phyloP scores from a whole-genome alignment of 1,140 invertebrate species.

The Pogonus chalceus region DNA sequence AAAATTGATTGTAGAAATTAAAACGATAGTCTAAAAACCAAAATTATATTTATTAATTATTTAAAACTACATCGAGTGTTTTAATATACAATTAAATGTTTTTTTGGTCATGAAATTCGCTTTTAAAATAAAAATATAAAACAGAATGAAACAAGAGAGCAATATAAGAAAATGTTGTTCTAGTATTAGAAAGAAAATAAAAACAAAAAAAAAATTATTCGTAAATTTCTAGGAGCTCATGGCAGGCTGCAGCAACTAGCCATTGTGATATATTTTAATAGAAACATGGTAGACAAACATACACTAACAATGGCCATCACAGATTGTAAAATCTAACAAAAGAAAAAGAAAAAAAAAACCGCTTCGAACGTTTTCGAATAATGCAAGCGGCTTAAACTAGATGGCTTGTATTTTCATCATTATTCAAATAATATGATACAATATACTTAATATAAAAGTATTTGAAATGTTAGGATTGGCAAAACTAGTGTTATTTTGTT shows the following conservation, averaged over 20 bases:
- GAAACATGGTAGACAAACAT: constrained; percentile 1
- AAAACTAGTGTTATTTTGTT: constrained; percentile 2
- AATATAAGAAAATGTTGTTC: no score
- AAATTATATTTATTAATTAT: no score
- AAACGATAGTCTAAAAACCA: no score
- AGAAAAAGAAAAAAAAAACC: not conserved
- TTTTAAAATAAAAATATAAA: no score
- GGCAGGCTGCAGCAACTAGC: constrained; percentile 3
- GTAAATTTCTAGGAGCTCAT: constrained; percentile 4
- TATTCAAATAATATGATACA: not conserved
- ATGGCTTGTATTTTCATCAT: not conserved
- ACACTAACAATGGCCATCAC: not conserved
- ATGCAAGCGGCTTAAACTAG: not conserved
- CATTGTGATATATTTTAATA: constrained; percentile 6
- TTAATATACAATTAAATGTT: no score
- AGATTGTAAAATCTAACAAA: no score
- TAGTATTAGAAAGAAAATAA: no score
- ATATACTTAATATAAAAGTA: not conserved
- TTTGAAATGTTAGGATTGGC: not conserved
- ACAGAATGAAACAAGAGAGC: no score
- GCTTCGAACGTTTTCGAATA: not conserved
- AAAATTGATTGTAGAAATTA: no score
- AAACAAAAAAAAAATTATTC: no score
- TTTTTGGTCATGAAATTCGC: no score
- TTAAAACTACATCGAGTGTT: no score